Evolutionary conservation across 2,113 vertebrate genomes (phyloP).

Genomic region (Malurus alboscapulatus): DNA sequence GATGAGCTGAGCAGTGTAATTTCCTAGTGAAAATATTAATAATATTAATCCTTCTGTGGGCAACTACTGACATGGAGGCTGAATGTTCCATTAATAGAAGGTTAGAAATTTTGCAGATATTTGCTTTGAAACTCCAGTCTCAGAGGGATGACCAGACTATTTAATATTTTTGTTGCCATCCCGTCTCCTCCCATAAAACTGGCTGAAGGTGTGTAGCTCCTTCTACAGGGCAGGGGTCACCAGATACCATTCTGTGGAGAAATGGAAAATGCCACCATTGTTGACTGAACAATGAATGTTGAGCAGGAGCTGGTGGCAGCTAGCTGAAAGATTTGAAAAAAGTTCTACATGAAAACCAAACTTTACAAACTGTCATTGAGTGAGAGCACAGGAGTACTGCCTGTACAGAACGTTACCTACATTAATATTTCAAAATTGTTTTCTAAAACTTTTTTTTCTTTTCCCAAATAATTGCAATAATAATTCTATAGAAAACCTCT

Average conservation of each 20-base stretch:
- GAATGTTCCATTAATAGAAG: neutral
- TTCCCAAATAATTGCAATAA: neutral
- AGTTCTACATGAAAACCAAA: neutral
- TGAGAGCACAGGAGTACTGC: neutral
- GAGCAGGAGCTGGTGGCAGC: neutral
- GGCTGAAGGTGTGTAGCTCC: neutral
- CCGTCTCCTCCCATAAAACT: neutral
- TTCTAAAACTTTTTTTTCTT: neutral
- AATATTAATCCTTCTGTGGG: neutral
- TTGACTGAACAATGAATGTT: neutral
- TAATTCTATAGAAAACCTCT: neutral
- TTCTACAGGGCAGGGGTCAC: neutral
- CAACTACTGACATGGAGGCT: neutral
- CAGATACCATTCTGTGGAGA: neutral
- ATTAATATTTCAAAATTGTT: neutral
- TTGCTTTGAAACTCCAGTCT: neutral
- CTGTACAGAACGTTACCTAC: neutral
- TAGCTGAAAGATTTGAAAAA: neutral
- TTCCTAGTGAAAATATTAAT: neutral
- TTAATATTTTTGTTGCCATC: neutral
- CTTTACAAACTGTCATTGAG: neutral
- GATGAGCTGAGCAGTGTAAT: neutral
- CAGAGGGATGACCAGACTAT: neutral
- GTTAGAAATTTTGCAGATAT: neutral
- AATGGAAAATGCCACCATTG: neutral